Evolutionary conservation across 2,113 vertebrate species (phyloP).

Genomic region (Chlamydotis undulata): DNA sequence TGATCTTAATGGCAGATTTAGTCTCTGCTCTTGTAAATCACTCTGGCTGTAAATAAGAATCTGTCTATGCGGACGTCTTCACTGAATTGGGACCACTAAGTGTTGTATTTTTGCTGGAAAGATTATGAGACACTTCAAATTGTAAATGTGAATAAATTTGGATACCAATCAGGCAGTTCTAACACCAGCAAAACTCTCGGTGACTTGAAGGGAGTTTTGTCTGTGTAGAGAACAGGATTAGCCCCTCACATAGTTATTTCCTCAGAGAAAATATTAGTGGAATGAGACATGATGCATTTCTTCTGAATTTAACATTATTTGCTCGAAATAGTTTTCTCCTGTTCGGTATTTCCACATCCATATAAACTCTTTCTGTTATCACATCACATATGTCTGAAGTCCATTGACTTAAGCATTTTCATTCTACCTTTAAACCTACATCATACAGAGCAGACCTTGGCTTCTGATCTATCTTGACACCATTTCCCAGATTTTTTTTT

Average conservation of each 20-base stretch:
- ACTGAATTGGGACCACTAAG: neutral
- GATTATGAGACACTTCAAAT: conserved; percentile 27
- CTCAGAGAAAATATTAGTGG: neutral
- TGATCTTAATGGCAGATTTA: conserved; percentile 44
- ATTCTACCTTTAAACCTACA: neutral
- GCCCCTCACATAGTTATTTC: neutral
- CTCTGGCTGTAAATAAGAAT: conserved; percentile 31
- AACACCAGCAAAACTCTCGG: neutral
- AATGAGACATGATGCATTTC: neutral
- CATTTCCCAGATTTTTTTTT: neutral
- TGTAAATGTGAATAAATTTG: conserved; percentile 41
- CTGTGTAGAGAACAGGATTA: neutral
- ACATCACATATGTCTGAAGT: neutral
- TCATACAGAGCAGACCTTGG: neutral
- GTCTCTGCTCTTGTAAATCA: conserved; percentile 29
- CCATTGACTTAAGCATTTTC: neutral
- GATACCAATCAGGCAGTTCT: conserved; percentile 1
- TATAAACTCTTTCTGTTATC: neutral
- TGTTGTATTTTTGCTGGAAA: conserved; percentile 35
- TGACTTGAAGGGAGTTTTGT: neutral
- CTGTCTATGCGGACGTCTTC: neutral
- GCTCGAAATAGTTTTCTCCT: neutral
- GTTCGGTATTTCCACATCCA: neutral
- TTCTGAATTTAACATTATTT: conserved; percentile 16
- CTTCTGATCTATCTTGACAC: neutral